Evolutionary conservation across 2,888 invertebrate genomes (phyloP).

Genomic region (Nomada goodeniana): DNA sequence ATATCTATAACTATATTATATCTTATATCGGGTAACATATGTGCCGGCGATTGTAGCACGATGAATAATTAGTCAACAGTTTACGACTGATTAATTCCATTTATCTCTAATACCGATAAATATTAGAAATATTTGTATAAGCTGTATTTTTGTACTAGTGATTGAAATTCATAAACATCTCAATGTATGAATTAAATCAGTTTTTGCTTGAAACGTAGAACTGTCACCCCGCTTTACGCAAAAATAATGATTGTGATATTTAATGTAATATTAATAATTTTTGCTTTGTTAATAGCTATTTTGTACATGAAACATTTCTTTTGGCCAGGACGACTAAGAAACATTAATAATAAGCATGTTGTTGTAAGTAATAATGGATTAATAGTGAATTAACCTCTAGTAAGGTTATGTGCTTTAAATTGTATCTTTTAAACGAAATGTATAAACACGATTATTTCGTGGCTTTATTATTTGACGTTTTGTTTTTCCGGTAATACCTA

Average conservation of each 20-base stretch:
- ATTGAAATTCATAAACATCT: neutral
- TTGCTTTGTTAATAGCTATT: slow-evolving; percentile 51
- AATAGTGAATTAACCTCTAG: slow-evolving; percentile 31
- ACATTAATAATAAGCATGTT: slow-evolving; percentile 75
- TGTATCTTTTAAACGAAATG: neutral
- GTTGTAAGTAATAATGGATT: slow-evolving; percentile 72
- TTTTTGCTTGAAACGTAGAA: neutral
- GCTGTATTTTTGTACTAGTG: too few species aligned
- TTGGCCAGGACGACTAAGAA: slow-evolving; percentile 62
- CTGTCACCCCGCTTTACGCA: neutral
- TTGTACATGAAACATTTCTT: slow-evolving; percentile 64
- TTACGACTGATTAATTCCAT: neutral
- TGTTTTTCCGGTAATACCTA: neutral
- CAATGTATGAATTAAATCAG: slow-evolving; percentile 11
- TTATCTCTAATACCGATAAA: neutral
- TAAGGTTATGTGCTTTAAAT: neutral
- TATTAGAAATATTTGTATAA: neutral
- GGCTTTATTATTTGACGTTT: neutral
- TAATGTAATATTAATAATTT: slow-evolving; percentile 37
- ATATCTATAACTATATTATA: too few species aligned
- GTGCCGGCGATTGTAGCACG: too few species aligned
- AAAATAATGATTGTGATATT: slow-evolving; percentile 31
- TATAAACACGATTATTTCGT: neutral
- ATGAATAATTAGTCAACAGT: neutral
- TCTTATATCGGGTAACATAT: too few species aligned